phyloP scores from a whole-genome alignment of 1,140 invertebrate genomes.

The Aphaenogaster ashmeadi region DNA sequence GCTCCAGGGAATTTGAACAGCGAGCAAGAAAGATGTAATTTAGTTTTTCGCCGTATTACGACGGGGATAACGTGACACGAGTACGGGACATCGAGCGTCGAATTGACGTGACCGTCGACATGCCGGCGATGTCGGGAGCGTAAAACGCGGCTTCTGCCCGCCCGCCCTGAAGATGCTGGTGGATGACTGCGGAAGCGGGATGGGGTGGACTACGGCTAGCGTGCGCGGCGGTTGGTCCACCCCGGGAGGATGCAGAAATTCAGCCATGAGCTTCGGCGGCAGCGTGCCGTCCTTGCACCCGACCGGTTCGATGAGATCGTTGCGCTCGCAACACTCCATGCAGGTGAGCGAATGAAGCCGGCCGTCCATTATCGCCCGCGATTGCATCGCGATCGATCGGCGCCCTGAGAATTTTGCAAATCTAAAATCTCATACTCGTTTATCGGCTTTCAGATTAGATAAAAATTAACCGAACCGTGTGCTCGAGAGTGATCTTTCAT shows the following conservation, averaged over 20 bases:
- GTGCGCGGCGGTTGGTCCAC: slow-evolving; percentile 84
- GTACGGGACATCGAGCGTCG: slow-evolving; percentile 27
- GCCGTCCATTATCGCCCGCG: not conserved
- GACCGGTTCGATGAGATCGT: slow-evolving; percentile 83
- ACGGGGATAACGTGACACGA: slow-evolving; percentile 47
- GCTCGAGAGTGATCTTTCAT: not conserved
- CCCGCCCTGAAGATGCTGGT: slow-evolving; percentile 80
- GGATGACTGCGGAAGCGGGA: slow-evolving; percentile 82
- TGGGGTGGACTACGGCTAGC: slow-evolving; percentile 80
- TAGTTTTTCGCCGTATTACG: slow-evolving; percentile 7
- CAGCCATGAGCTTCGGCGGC: slow-evolving; percentile 84
- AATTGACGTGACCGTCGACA: slow-evolving; percentile 14
- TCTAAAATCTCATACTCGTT: not conserved
- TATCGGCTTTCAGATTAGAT: not conserved
- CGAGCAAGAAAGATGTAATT: slow-evolving; percentile 55
- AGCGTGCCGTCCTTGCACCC: slow-evolving; percentile 85
- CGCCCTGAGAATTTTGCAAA: not conserved
- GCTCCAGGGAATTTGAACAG: not conserved
- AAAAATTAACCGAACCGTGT: not conserved
- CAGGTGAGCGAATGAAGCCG: slow-evolving; percentile 76
- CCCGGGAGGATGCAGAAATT: slow-evolving; percentile 83
- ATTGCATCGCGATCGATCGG: not conserved
- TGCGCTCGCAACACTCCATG: slow-evolving; percentile 84
- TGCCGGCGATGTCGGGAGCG: slow-evolving; percentile 14
- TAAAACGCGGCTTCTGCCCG: slow-evolving; percentile 51